phyloP scores from a whole-genome alignment of 2,797 vertebrate genomes.

The Dromococcyx pavoninus region DNA sequence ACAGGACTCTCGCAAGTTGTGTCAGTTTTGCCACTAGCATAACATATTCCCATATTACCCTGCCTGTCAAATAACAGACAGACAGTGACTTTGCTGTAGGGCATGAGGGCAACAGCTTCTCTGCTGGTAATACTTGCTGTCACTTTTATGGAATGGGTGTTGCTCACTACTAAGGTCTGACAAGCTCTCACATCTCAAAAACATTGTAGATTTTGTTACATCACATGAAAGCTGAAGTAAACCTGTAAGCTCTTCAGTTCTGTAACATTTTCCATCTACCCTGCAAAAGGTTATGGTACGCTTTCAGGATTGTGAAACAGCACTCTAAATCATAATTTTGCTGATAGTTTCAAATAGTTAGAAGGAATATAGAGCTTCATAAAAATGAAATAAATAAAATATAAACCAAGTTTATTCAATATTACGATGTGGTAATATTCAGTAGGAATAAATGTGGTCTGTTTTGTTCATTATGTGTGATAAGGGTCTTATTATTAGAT shows the following conservation, averaged over 20 bases:
- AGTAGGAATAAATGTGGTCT: neutral
- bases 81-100: conserved; percentile 55
- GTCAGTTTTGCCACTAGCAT: conserved; percentile 1
- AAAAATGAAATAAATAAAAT: neutral
- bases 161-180: conserved; percentile 57
- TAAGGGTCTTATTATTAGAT: neutral
- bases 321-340: neutral
- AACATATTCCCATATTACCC: conserved; percentile 60
- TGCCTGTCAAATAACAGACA: conserved; percentile 67
- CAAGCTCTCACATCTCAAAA: conserved; percentile 63
- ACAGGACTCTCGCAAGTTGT: conserved; percentile 11
- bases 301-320: neutral
- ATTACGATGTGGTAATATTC: neutral
- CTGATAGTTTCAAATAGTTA: neutral
- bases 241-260: conserved; percentile 18
- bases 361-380: neutral
- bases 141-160: conserved; percentile 63
- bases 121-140: conserved; percentile 60
- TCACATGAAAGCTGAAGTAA: conserved; percentile 15
- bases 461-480: neutral
- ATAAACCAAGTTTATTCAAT: neutral
- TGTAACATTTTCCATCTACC: neutral
- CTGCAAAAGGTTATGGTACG: neutral
- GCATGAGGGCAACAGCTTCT: conserved; percentile 52
- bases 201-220: conserved; percentile 27